Base-by-base conservation (phyloP, 2,888 invertebrate species). In the Pristionchus exspectatus region DNA sequence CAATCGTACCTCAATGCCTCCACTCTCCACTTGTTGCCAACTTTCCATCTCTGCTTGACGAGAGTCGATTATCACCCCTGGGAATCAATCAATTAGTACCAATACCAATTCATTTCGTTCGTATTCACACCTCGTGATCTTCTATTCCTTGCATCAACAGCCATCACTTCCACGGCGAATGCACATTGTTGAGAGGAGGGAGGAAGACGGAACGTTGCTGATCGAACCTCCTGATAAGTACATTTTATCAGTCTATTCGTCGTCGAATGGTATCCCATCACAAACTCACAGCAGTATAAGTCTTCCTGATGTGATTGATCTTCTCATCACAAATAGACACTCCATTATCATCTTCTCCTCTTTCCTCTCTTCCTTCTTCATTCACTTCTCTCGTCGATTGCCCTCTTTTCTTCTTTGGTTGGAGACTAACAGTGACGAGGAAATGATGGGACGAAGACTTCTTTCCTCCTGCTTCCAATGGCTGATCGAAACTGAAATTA, bases 91-190 rank as follows among this genome's bases (percentile, higher is more conserved):
- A 12, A 81, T 81, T 27, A 27, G n/a, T 77, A 54, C 30, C n/a
- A 38, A 12, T 72, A 27, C 33, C 5, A 38, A 38, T 50, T 50
- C 44, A 50, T 50, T 1, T 50, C 44, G 0, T 7, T 50, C 44
- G n/a, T 33, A 30, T 33, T 33, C 30, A 38, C 27, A 81, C 81
- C 81, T 54, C 81, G 14, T 81, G 56, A 85, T 85, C 59, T 27
- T 33, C 72, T 72, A 88, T 72, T 74, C 33, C 87, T 88, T 56
- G 72, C 87, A 56, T 74, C 87, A 10, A 74, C 74, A 38, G 56
- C 87, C 24, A 74, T 63, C 74, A 88, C 63, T 72, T 88, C 87
- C 18, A 74, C 87, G 14, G 87, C 50, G 74, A 88, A 88, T 18
- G 87, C 87, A 33, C 87, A 88, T 24, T 74, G 66, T 69, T 50